phyloP scores from a whole-genome alignment of 2,113 vertebrate species.

The Lonchura striata region DNA sequence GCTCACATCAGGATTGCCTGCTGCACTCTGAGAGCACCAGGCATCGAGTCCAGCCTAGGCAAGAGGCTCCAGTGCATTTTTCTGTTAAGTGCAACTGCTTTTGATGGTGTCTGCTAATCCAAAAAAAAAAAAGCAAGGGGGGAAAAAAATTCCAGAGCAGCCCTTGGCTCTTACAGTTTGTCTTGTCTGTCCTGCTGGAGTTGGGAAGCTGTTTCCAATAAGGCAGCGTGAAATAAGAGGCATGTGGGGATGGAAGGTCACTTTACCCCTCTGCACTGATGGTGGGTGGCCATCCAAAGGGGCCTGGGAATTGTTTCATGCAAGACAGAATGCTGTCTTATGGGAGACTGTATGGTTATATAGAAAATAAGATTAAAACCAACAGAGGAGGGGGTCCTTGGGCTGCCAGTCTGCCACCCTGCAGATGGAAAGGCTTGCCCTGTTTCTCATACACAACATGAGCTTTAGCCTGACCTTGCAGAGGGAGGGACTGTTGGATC shows the following conservation, averaged over 20 bases:
- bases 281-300: constrained; percentile 42
- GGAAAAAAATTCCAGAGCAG: background rate
- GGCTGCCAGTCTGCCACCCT: background rate
- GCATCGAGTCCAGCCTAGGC: background rate
- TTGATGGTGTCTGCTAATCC: background rate
- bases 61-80: background rate
- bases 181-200: constrained; percentile 19
- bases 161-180: background rate
- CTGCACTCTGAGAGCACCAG: background rate
- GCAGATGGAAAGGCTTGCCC: background rate
- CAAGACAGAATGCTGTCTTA: background rate
- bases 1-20: background rate
- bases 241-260: constrained; percentile 39
- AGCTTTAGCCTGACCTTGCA: background rate
- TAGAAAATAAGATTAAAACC: background rate
- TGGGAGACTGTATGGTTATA: background rate
- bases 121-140: background rate
- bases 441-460: background rate
- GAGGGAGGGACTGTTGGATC: background rate
- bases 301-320: constrained; percentile 31
- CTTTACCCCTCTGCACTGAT: constrained; percentile 21
- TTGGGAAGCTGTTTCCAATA: constrained; percentile 55
- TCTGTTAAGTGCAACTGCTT: background rate
- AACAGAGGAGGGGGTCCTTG: background rate
- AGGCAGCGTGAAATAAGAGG: constrained; percentile 41